Percentiles rank a stretch among this genome's conserved stretches.
phyloP scores from a whole-genome alignment of 2,113 vertebrate species.

The Ptyas mucosa region DNA sequence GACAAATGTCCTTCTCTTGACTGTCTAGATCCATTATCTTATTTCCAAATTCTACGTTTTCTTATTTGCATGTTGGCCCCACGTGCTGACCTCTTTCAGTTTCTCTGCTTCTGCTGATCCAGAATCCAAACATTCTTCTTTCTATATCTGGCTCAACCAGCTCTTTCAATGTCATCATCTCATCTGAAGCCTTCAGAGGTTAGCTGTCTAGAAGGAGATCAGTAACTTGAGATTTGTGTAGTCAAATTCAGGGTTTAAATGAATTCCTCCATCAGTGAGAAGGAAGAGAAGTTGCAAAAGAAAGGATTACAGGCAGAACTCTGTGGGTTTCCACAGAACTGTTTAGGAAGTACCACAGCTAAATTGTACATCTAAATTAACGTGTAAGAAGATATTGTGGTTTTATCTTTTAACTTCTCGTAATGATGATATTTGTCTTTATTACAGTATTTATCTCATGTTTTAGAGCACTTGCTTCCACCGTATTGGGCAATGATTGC shows the following conservation, averaged over 20 bases:
- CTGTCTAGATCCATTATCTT: neutral
- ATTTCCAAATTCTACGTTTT: neutral
- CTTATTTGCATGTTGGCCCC: neutral
- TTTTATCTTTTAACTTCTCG: neutral
- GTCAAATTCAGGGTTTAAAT: neutral
- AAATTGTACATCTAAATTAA: neutral
- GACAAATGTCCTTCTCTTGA: neutral
- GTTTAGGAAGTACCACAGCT: neutral
- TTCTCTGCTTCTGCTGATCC: neutral
- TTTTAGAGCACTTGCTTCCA: neutral
- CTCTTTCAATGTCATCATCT: neutral
- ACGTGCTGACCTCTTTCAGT: neutral
- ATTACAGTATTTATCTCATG: neutral
- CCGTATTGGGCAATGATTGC: neutral
- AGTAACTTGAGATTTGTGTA: neutral
- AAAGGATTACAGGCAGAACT: neutral
- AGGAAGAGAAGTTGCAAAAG: neutral
- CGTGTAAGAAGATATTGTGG: neutral
- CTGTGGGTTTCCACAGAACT: neutral
- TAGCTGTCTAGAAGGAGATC: neutral
- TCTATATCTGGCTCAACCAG: neutral
- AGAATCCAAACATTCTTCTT: too few relatives aligned
- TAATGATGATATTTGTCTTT: neutral
- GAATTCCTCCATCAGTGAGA: neutral
- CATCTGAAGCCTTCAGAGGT: neutral